These are phyloP conservation scores for Amblyornis subalaris DNA, from an alignment of 2,113 vertebrate species.

Conservation along the genomic window DNA sequence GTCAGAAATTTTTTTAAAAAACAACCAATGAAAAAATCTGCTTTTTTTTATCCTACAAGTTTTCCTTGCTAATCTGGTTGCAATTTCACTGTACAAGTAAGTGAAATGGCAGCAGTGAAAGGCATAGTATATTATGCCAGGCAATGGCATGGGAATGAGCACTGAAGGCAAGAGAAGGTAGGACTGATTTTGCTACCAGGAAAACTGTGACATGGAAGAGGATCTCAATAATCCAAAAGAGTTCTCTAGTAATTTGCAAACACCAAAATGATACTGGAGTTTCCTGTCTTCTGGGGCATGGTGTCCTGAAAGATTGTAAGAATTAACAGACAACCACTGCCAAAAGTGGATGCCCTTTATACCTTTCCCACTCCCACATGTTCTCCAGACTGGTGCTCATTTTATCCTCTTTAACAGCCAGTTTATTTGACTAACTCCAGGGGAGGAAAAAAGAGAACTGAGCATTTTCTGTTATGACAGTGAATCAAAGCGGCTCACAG, in stretches of 20 bases:
- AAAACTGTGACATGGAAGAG: neutral
- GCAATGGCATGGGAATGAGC: neutral
- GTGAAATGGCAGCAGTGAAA: neutral
- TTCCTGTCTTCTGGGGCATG: neutral
- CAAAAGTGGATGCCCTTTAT: neutral
- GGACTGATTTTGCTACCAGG: neutral
- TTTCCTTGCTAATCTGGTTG: neutral
- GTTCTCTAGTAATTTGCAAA: neutral
- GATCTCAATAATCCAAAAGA: neutral
- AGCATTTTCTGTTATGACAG: neutral
- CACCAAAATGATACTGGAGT: neutral
- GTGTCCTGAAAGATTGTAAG: neutral
- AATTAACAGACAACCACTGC: neutral
- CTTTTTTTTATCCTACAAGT: neutral
- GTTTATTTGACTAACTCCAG: neutral
- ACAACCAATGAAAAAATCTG: accelerated
- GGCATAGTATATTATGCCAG: accelerated
- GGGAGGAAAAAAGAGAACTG: neutral
- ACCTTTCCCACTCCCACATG: neutral
- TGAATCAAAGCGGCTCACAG: neutral
- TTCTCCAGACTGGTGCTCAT: neutral
- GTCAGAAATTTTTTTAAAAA: neutral
- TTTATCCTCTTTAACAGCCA: neutral
- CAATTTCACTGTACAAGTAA: neutral
- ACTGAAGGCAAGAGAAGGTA: neutral